Percentiles rank a stretch among this genome's conserved stretches.
phyloP scores from a whole-genome alignment of 1,140 invertebrate species.

The Drosophila watanabei region DNA sequence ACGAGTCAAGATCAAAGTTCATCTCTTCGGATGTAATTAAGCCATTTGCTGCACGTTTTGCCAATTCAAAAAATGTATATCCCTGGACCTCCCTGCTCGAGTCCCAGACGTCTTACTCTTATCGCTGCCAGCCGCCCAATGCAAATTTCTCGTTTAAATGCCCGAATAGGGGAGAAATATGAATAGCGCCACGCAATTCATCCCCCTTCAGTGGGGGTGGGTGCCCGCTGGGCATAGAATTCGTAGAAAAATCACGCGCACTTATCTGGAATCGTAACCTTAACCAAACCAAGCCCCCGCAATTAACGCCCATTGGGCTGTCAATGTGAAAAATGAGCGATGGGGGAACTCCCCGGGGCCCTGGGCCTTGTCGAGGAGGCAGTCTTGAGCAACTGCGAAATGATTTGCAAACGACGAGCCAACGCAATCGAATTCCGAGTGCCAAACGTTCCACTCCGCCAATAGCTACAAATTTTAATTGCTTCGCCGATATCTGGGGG shows the following conservation, averaged over 20 bases:
- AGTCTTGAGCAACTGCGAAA: conserved; percentile 67
- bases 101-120: conserved; percentile 53
- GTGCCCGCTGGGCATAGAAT: conserved; percentile 68
- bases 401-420: conserved; percentile 80
- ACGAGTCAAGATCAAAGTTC: conserved; percentile 69
- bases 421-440: conserved; percentile 70
- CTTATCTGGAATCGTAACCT: conserved; percentile 69
- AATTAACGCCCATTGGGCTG: conserved; percentile 83
- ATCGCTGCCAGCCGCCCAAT: conserved; percentile 45
- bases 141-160: conserved; percentile 32
- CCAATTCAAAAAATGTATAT: conserved; percentile 72
- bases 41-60: conserved; percentile 79
- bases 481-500: conserved; percentile 63
- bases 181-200: conserved; percentile 40
- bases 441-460: conserved; percentile 45
- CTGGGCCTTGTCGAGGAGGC: conserved; percentile 7
- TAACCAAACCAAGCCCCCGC: conserved; percentile 73
- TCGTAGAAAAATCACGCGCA: conserved; percentile 83
- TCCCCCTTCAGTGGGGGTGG: conserved; percentile 19
- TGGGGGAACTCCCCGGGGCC: conserved; percentile 25
- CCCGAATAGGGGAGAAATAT: conserved; percentile 20
- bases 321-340: conserved; percentile 75
- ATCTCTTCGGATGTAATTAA: conserved; percentile 70
- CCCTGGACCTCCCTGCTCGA: background rate
- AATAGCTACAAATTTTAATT: conserved; percentile 82